Base-by-base conservation (phyloP, 2,888 invertebrate species). In the Oscheius sp. region DNA sequence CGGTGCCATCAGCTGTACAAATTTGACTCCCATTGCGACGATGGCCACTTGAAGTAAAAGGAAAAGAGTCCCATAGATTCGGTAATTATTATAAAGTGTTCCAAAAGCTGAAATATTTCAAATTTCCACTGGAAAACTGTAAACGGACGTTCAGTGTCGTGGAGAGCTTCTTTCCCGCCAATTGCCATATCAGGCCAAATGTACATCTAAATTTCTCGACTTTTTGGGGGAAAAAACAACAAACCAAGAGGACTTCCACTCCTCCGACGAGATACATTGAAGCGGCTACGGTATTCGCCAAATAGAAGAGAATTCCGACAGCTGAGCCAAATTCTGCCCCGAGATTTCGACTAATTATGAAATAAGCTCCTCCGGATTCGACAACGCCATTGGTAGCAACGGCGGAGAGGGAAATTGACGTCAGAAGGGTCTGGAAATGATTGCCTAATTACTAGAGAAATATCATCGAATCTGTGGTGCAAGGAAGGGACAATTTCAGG, bases 261-360 rank as follows among this genome's bases (percentile, higher is more conserved):
- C 87, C 87, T 86, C 99, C 99, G 63, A 98, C 95, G 89, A 98
- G 95, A 63, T 99, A 99, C 97, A 99, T 98, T 85, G 98, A 96
- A 1, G 96, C 96, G 21, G 98, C 99, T 46, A 98, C 92, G 3
- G 97, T 96, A 77, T 98, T 99, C 59, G 97, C 99, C 69, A 97
- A 94, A 90, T 98, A 99, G 91, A 99, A 99, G 68, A 99, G 92
- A 92, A 99, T 95, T 61, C 99, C 99, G 41, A 99, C 98, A 53
- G 99, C 98, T 29, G 98, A 97, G 56, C 99, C 99, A 90, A 98
- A 99, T 91, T 99, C 99, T 0, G 98, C 98, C 16, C 99, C 99
- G 83, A 92, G 88, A 59, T 87, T 87, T 46, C 99, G 92, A 76
- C 79, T 96, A 91, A 99, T 99, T 96, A 99, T 98, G 91, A 98